A percentile compares a stretch with the other conserved stretches of the same genome.
Conservation (phyloP, 2,888 invertebrate genomes). For the Asteroscopus sphinx region DNA sequence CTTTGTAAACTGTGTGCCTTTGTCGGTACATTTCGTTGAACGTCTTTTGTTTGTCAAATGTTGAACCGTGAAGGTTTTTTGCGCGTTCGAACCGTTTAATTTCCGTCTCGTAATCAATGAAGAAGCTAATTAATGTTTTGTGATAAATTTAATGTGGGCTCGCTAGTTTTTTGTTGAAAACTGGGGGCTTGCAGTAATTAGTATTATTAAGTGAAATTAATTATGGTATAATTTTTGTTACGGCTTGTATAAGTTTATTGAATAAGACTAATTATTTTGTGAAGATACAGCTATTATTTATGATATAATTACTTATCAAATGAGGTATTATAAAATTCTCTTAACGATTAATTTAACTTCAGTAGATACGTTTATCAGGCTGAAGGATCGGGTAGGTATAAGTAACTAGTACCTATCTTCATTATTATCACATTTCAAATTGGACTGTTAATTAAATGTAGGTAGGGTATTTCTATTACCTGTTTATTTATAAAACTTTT, state of each 20-base stretch:
- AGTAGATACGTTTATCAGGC: not conserved
- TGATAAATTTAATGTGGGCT: slow-evolving; percentile 35
- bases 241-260: slow-evolving; percentile 19
- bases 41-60: slow-evolving; percentile 76
- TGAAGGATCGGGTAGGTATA: not conserved
- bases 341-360: not conserved
- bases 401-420: too few species aligned
- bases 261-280: slow-evolving; percentile 20
- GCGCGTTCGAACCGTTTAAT: slow-evolving; percentile 43
- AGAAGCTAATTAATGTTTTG: slow-evolving; percentile 54
- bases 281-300: slow-evolving; percentile 11
- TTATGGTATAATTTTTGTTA: slow-evolving; percentile 27
- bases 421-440: too few species aligned
- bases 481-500: too few species aligned
- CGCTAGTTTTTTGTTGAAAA: slow-evolving; percentile 32
- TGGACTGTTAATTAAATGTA: not conserved
- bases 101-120: slow-evolving; percentile 52
- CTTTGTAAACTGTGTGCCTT: slow-evolving; percentile 75
- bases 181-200: slow-evolving; percentile 39
- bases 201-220: slow-evolving; percentile 30
- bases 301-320: slow-evolving; percentile 6
- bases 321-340: not conserved
- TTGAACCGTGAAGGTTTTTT: slow-evolving; percentile 47
- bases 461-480: too few species aligned
- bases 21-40: slow-evolving; percentile 76